Evolutionary conservation across 2,888 invertebrate species (phyloP), one percentile per base, ranked within the genome.

Genomic region (Drosophila picticornis): DNA sequence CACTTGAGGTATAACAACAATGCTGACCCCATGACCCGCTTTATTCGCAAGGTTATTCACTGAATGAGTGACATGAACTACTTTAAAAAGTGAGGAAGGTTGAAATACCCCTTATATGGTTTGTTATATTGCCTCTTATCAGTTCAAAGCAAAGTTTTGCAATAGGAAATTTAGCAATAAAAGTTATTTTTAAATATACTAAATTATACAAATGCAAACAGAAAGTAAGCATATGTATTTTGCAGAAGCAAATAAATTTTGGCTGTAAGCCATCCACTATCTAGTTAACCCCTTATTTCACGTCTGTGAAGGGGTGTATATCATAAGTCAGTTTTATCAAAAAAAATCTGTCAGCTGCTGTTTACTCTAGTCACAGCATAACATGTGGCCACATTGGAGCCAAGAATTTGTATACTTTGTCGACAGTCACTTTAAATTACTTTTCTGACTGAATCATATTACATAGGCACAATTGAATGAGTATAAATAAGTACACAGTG

Each of bases 21-120:
- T 59, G 32, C 62, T 80, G 72, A 80, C 72, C 77, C 50, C 36
- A 29, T 76, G 67, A 80, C 81, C 67, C 53, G 52, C 72, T 69
- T 79, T 10, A 27, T n/a, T n/a, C n/a, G n/a, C 32, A 38, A 55
- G 40, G 22, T 22, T 32, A 59, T 22, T 48, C 51, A 27, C 53
- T 65, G 38, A 61, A 36, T 51, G 58, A 2, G 7, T 31, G 31
- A 29, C n/a, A 38, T 38, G 48, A 60, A 50, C 43, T 27, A 38
- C n/a, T 61, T 69, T 0, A n/a, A 13, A 38, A 2, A 34, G 25
- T 16, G 13, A 2, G 10, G 25, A 57, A 13, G 16, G 19, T 22
- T 31, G 0, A 52, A 19, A 51, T 62, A 71, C 72, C 56, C 38
- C 48, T 6, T 46, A n/a, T 1, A 2, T 13, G 13, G 2, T 19